Evolutionary conservation across 2,888 invertebrate species (phyloP), one percentile per base, ranked within the genome.

Genomic region (Papilio gigon): DNA sequence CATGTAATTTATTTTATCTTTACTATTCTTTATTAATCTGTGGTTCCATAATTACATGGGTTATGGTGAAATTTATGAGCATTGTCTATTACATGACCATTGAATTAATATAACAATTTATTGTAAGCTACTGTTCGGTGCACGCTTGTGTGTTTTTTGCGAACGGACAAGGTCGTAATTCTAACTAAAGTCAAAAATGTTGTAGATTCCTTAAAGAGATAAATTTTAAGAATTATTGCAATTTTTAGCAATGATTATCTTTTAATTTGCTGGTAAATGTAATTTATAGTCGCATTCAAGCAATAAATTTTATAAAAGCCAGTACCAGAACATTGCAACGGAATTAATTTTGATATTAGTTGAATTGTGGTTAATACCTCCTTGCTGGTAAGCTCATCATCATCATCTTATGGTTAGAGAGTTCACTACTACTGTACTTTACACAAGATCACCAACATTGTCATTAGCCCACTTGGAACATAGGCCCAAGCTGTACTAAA

Each of bases 211-310:
- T n/a, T 25, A 25, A 30, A 20, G 2, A 59, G 35, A 47, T 66
- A 50, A 66, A 44, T 11, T 37, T 37, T 27, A 37, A 37, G 53
- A 60, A 59, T 27, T 59, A 66, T 47, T 25, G 9, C 59, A 60
- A 25, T n/a, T 60, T 59, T 59, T 35, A 37, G n/a, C 35, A 47
- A 60, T 14, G 25, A 66, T 35, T 30, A 37, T 42, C n/a, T 1
- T 14, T 47, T 65, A 65, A 65, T 66, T 50, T 37, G 6, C 12
- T 27, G 60, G 37, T 66, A 66, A 66, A 60, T 27, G 20, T 60
- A 65, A 67, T 73, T 73, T 71, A 67, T 63, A 67, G 66, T 69
- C 67, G 14, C 33, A 65, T 69, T 65, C 66, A 56, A 65, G 35
- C 27, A 66, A 53, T 68, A 60, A 63, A 70, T 70, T 50, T n/a